A percentile compares a stretch with the other conserved stretches of the same genome.
Conservation (phyloP, 2,888 invertebrate genomes). For the Mimas tiliae region DNA sequence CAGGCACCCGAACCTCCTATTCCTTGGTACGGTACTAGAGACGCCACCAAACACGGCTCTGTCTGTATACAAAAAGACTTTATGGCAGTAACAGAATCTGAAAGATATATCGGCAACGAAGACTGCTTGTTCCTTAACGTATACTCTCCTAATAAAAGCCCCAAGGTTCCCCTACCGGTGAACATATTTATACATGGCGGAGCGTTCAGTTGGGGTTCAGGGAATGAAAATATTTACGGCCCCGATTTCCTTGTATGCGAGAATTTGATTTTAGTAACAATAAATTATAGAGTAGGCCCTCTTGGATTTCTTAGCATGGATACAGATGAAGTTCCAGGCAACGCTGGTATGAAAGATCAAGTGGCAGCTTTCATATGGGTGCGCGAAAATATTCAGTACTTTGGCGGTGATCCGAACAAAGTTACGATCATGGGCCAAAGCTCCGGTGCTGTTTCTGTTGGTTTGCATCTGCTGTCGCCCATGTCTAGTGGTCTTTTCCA, state of each 20-base stretch:
- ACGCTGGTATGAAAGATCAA: constrained; percentile 66
- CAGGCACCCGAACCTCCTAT: constrained; percentile 42
- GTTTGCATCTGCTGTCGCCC: constrained; percentile 49
- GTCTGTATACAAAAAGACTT: constrained; percentile 35
- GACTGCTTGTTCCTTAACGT: constrained; percentile 67
- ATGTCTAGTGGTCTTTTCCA: constrained; percentile 52
- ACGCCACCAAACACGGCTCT: constrained; percentile 36
- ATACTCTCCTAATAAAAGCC: constrained; percentile 53
- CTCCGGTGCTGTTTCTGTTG: constrained; percentile 45
- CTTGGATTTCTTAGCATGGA: constrained; percentile 61
- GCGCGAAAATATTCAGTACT: constrained; percentile 49
- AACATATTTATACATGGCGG: constrained; percentile 68
- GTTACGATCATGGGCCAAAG: constrained; percentile 58
- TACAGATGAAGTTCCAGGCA: constrained; percentile 59
- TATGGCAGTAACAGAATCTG: neutral
- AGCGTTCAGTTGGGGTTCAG: constrained; percentile 52
- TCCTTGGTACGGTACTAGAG: constrained; percentile 38
- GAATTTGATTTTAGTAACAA: constrained; percentile 57
- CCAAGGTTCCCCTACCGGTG: constrained; percentile 48
- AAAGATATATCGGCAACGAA: constrained; percentile 31
- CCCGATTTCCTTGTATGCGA: constrained; percentile 60
- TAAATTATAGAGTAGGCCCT: constrained; percentile 63
- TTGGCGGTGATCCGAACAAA: constrained; percentile 55
- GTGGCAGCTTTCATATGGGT: constrained; percentile 59
- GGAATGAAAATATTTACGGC: constrained; percentile 53